phyloP scores from a whole-genome alignment of 53 echinoderm and acorn worm genomes.

The Echinarachnius parma region DNA sequence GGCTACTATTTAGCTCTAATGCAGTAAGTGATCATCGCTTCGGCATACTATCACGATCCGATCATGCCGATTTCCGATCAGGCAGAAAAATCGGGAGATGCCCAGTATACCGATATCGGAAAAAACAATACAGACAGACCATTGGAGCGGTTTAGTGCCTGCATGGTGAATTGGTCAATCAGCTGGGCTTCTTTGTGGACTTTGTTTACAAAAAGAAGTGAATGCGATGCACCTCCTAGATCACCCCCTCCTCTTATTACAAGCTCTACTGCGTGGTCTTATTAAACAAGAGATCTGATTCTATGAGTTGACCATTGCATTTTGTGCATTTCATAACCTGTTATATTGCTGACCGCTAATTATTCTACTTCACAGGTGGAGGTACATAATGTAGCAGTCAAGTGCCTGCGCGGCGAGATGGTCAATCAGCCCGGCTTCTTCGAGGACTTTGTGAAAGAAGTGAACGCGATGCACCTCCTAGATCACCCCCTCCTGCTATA shows the following conservation, averaged over 20 bases:
- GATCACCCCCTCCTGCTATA: conserved; percentile 86
- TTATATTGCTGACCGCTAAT: background rate
- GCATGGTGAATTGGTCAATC: conserved; percentile 73
- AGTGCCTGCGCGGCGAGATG: conserved; percentile 82
- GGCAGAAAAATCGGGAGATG: too few species aligned
- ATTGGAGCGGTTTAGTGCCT: conserved; percentile 92
- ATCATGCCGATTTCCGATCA: too few species aligned
- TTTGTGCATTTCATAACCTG: background rate
- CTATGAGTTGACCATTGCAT: too few species aligned
- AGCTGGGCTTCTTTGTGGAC: conserved; percentile 93
- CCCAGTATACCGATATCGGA: too few species aligned
- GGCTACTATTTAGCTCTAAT: too few species aligned
- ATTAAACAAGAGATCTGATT: too few species aligned
- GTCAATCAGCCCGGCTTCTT: conserved; percentile 88
- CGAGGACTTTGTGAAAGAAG: conserved; percentile 95
- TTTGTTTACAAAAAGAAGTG: conserved; percentile 92
- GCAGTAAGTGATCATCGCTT: too few species aligned
- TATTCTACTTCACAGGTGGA: conserved; percentile 45
- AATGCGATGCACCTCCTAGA: conserved; percentile 92
- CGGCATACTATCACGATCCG: too few species aligned
- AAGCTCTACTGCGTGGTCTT: too few species aligned
- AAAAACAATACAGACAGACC: too few species aligned
- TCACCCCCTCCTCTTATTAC: too few species aligned
- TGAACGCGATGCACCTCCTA: conserved; percentile 88
- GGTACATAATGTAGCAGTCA: conserved; percentile 89